These are phyloP conservation scores for Alethe diademata DNA, from an alignment of 2,113 vertebrate species.

Conservation along the genomic window DNA sequence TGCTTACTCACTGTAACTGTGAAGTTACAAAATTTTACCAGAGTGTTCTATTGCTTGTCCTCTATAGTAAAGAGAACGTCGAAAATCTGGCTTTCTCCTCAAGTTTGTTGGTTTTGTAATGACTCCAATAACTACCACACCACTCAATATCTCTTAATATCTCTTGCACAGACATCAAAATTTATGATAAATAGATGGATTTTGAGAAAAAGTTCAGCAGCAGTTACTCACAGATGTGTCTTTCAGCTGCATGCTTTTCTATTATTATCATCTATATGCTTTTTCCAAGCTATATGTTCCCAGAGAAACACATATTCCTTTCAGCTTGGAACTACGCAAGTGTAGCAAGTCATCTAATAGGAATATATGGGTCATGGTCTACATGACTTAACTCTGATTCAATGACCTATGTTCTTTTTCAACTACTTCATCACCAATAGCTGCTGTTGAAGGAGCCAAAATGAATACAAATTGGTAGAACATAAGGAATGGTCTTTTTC, in stretches of 20 bases:
- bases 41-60: background rate
- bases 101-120: slow-evolving; percentile 43
- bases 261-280: background rate
- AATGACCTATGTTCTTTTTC: background rate
- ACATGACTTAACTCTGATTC: background rate
- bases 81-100: slow-evolving; percentile 34
- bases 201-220: slow-evolving; percentile 78
- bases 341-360: background rate
- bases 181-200: slow-evolving; percentile 69
- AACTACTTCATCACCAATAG: background rate
- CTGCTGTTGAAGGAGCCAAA: background rate
- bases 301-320: background rate
- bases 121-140: slow-evolving; percentile 64
- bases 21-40: slow-evolving; percentile 9
- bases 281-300: background rate
- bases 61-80: slow-evolving; percentile 12
- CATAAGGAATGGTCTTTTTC: background rate
- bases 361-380: slow-evolving; percentile 13
- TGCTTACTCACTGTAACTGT: background rate
- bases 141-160: slow-evolving; percentile 69
- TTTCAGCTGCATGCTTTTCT: background rate
- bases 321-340: background rate
- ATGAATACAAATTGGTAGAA: background rate
- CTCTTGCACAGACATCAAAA: slow-evolving; percentile 64
- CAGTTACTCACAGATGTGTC: slow-evolving; percentile 74